A percentile compares a stretch with the other conserved stretches of the same genome.
Evolutionary conservation across 2,888 invertebrate genomes (phyloP).

Genomic region (Catocala fraxini): DNA sequence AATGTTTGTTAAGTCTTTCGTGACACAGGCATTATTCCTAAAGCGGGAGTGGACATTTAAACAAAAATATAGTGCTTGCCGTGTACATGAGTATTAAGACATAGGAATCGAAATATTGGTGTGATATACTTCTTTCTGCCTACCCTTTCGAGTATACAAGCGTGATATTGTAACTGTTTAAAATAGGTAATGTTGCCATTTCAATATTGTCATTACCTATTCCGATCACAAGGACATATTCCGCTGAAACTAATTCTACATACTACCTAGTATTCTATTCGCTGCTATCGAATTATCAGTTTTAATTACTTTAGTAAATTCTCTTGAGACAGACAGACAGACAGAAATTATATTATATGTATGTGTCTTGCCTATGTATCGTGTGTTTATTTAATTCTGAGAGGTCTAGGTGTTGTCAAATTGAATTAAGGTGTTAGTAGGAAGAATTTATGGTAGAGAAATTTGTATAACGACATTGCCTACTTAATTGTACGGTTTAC

Average conservation of each 20-base stretch:
- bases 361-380: background rate
- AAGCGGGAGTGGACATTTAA: too few species aligned
- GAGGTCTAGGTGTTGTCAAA: background rate
- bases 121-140: too few species aligned
- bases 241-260: background rate
- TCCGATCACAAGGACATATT: background rate
- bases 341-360: conserved; percentile 11
- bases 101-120: too few species aligned
- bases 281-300: conserved; percentile 43
- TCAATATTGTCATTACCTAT: conserved; percentile 1
- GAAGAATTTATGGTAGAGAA: too few species aligned
- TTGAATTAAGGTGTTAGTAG: background rate
- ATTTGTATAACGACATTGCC: too few species aligned
- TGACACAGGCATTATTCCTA: too few species aligned
- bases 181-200: background rate
- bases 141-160: too few species aligned
- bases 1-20: too few species aligned
- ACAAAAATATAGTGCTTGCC: too few species aligned
- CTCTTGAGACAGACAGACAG: conserved; percentile 22
- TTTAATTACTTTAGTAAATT: conserved; percentile 52
- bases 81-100: too few species aligned
- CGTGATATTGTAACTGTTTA: too few species aligned
- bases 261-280: conserved; percentile 16
- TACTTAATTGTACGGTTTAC: too few species aligned
- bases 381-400: conserved; percentile 6